Evolutionary conservation across 2,113 vertebrate species (phyloP).

Genomic region (Chascanopsetta lugubris): DNA sequence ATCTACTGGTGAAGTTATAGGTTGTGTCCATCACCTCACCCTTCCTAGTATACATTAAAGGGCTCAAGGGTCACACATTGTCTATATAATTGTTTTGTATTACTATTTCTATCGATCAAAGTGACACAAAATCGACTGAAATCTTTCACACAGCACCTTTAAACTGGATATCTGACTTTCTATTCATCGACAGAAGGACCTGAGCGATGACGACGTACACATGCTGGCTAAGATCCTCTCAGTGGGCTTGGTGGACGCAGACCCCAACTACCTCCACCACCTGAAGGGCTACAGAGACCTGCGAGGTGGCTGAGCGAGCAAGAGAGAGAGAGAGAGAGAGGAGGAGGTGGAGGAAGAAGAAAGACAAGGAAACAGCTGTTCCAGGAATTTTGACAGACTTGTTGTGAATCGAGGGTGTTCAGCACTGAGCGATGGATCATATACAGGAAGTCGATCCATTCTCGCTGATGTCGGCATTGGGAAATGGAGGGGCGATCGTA

Average conservation of each 20-base stretch:
- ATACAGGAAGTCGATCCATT: conserved; percentile 1
- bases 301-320: conserved; percentile 22
- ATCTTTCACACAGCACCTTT: too few species aligned
- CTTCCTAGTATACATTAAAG: too few species aligned
- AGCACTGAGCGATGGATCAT: conserved; percentile 4
- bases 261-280: conserved; percentile 80
- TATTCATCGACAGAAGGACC: conserved; percentile 69
- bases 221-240: conserved; percentile 78
- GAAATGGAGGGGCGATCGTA: too few species aligned
- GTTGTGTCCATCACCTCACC: background rate
- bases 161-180: background rate
- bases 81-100: too few species aligned
- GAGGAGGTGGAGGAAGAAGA: background rate
- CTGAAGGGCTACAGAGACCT: conserved; percentile 81
- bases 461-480: conserved; percentile 2
- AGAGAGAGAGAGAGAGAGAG: background rate
- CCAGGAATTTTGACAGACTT: conserved; percentile 9
- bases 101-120: too few species aligned
- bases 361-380: conserved; percentile 1
- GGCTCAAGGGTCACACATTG: too few species aligned
- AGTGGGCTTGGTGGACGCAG: conserved; percentile 80
- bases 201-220: conserved; percentile 74
- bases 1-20: too few species aligned
- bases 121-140: too few species aligned
- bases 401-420: conserved; percentile 8